These are phyloP conservation scores for Drosophila dives DNA, from an alignment of 2,888 invertebrate genomes.

Conservation along the genomic window DNA sequence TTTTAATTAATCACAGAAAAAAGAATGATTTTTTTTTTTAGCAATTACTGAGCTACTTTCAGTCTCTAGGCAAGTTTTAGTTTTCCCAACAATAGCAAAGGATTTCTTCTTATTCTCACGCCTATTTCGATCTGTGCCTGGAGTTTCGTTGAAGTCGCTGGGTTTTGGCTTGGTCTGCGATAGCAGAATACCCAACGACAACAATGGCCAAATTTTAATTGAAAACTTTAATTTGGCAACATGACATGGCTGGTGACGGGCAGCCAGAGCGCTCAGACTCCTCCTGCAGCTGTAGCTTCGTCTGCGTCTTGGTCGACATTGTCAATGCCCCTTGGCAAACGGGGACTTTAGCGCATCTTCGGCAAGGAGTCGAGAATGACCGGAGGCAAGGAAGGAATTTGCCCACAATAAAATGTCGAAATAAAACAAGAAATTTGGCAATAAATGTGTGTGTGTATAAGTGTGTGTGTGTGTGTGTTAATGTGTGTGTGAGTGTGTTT, in stretches of 20 bases:
- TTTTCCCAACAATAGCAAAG: background rate
- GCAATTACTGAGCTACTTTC: background rate
- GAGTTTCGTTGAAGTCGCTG: background rate
- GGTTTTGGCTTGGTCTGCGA: slow-evolving; percentile 9
- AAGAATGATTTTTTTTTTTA: background rate
- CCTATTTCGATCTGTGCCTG: slow-evolving; percentile 4
- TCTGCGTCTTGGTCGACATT: slow-evolving; percentile 58
- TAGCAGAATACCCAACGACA: slow-evolving; percentile 49
- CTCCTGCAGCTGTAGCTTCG: slow-evolving; percentile 41
- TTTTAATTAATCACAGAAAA: background rate
- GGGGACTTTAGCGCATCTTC: slow-evolving; percentile 46
- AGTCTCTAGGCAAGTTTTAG: background rate
- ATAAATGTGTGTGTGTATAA: slow-evolving; percentile 11
- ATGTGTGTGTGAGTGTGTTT: slow-evolving; percentile 7
- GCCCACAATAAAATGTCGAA: slow-evolving; percentile 71
- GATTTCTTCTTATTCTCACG: slow-evolving; percentile 19
- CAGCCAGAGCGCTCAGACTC: slow-evolving; percentile 18
- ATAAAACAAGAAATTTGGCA: slow-evolving; percentile 78
- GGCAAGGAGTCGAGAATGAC: slow-evolving; percentile 34
- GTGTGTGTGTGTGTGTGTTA: slow-evolving; percentile 9
- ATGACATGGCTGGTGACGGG: slow-evolving; percentile 42
- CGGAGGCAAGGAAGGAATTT: slow-evolving; percentile 55
- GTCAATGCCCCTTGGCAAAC: slow-evolving; percentile 74
- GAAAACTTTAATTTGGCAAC: slow-evolving; percentile 81
- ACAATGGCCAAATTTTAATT: slow-evolving; percentile 75